Conservation (phyloP, 1,140 invertebrate species). For the Ceratoteleas bidentatus region DNA sequence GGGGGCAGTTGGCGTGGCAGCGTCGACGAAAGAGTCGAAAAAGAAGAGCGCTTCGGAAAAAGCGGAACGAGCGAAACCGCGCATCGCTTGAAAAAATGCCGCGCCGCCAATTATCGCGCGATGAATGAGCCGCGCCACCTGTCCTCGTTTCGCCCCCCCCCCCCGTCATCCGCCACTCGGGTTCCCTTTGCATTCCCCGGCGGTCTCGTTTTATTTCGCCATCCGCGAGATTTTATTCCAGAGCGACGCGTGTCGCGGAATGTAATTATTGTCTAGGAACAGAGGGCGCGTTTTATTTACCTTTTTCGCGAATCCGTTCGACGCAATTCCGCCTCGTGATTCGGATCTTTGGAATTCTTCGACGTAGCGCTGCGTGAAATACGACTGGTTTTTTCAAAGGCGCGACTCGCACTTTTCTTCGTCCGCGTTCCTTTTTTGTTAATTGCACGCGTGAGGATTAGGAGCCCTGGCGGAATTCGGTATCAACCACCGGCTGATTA, state of each 20-base stretch:
- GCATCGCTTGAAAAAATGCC: slow-evolving; percentile 10
- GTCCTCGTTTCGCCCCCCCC: slow-evolving; percentile 14
- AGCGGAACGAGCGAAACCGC: slow-evolving; percentile 49
- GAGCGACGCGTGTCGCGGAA: slow-evolving; percentile 50
- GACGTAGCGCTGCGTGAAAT: slow-evolving; percentile 23
- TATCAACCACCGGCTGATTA: too few species aligned
- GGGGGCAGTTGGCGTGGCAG: neutral
- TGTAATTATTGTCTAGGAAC: slow-evolving; percentile 62
- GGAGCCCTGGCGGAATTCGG: too few species aligned
- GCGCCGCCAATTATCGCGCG: neutral
- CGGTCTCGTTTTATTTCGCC: slow-evolving; percentile 34
- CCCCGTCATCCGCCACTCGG: too few species aligned
- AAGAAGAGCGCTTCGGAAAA: slow-evolving; percentile 8
- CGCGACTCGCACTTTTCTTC: neutral
- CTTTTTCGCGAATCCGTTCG: slow-evolving; percentile 27
- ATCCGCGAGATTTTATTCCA: slow-evolving; percentile 43
- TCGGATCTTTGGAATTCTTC: slow-evolving; percentile 52
- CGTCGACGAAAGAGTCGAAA: neutral
- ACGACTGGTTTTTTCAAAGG: slow-evolving; percentile 6
- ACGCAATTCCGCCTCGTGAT: slow-evolving; percentile 29
- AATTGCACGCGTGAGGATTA: too few species aligned
- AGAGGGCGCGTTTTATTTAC: slow-evolving; percentile 39
- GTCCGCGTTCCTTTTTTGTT: neutral
- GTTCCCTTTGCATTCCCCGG: slow-evolving; percentile 25
- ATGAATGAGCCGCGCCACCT: slow-evolving; percentile 32